These are phyloP conservation scores for Drosophila ustulata DNA, from an alignment of 2,888 invertebrate genomes.

Conservation along the genomic window DNA sequence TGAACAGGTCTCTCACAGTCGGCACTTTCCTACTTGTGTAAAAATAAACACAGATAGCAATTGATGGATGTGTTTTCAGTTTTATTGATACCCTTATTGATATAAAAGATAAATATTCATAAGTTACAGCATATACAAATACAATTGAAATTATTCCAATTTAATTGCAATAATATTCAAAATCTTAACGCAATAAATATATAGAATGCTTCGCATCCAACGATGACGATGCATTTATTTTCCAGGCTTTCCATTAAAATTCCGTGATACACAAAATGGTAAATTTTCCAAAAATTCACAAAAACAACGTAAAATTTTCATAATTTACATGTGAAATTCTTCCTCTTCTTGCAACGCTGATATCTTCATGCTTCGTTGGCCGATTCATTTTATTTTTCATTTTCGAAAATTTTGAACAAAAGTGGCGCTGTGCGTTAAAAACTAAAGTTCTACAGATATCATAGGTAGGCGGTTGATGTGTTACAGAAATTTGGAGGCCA, in stretches of 20 bases:
- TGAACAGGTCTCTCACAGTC: too few species aligned
- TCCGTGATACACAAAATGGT: slow-evolving; percentile 49
- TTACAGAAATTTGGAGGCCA: slow-evolving; percentile 28
- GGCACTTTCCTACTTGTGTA: too few species aligned
- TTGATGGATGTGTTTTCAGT: slow-evolving; percentile 24
- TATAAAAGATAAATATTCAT: slow-evolving; percentile 63
- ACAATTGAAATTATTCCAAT: slow-evolving; percentile 79
- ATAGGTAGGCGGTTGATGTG: slow-evolving; percentile 5
- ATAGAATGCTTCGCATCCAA: slow-evolving; percentile 5
- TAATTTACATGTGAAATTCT: neutral
- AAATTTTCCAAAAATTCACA: slow-evolving; percentile 62
- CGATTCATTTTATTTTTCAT: neutral
- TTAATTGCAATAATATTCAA: slow-evolving; percentile 80
- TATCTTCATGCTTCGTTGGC: neutral
- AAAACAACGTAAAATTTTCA: slow-evolving; percentile 4
- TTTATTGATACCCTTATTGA: slow-evolving; percentile 57
- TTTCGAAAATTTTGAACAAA: slow-evolving; percentile 29
- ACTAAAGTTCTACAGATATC: slow-evolving; percentile 20
- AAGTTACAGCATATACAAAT: slow-evolving; percentile 69
- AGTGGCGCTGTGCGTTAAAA: slow-evolving; percentile 33
- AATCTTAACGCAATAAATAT: slow-evolving; percentile 46
- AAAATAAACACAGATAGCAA: too few species aligned
- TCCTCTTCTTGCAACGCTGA: slow-evolving; percentile 2
- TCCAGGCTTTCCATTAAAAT: slow-evolving; percentile 28
- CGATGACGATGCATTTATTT: neutral